A percentile compares a stretch with the other conserved stretches of the same genome.
These are phyloP conservation scores for Cuniculus paca DNA, from an alignment of 2,797 vertebrate species.

Conservation along the genomic window DNA sequence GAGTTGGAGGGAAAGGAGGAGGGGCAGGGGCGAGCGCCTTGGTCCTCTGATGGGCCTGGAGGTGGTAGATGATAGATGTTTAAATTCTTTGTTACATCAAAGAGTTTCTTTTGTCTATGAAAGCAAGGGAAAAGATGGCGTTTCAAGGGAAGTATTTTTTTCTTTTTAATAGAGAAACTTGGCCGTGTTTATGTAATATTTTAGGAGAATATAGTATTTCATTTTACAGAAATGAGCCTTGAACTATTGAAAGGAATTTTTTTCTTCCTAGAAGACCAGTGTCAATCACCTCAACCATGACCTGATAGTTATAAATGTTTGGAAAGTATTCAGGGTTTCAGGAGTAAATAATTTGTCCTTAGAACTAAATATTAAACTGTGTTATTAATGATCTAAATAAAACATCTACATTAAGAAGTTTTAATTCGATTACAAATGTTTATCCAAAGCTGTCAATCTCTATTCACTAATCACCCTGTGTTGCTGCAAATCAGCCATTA, in stretches of 20 bases:
- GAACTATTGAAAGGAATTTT: neutral
- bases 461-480: neutral
- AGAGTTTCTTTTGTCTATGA: slow-evolving; percentile 28
- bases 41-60: neutral
- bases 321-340: neutral
- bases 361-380: slow-evolving; percentile 44
- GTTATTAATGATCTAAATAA: slow-evolving; percentile 33
- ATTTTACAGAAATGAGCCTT: slow-evolving; percentile 1
- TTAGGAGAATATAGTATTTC: neutral
- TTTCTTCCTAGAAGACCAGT: slow-evolving; percentile 6
- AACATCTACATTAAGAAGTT: neutral
- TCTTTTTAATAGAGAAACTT: slow-evolving; percentile 1
- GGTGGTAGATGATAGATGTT: neutral
- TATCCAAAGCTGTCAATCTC: slow-evolving; percentile 22
- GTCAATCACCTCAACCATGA: neutral
- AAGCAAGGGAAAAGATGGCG: neutral
- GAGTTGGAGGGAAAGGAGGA: neutral
- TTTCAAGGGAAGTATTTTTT: neutral
- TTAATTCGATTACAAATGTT: neutral
- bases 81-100: slow-evolving; percentile 6
- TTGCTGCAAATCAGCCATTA: slow-evolving; percentile 34
- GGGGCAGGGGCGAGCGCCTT: neutral
- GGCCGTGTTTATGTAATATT: neutral
- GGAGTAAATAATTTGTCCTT: neutral
- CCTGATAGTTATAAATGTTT: neutral